Conservation (phyloP, 2,113 vertebrate genomes). For the Pterocles orientalis region DNA sequence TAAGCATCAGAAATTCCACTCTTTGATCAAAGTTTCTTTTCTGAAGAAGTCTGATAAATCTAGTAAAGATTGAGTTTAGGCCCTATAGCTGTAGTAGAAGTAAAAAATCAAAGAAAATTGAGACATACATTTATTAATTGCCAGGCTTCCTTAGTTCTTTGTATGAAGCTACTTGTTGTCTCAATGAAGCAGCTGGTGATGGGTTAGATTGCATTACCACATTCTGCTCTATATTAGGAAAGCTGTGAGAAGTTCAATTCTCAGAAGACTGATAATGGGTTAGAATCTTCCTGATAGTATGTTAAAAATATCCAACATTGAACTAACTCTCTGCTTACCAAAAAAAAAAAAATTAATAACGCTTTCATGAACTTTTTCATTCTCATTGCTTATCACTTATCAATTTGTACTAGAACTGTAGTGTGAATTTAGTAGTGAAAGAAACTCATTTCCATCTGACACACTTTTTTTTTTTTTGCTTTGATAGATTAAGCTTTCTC, state of each 20-base stretch:
- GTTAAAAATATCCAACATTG: conserved; percentile 9
- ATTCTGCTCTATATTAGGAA: neutral
- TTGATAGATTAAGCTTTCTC: neutral
- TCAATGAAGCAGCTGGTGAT: neutral
- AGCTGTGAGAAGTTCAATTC: neutral
- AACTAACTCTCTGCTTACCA: neutral
- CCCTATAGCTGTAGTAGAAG: neutral
- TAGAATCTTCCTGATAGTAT: neutral
- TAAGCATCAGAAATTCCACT: neutral
- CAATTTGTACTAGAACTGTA: accelerated
- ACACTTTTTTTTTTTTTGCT: neutral
- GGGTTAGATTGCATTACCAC: neutral
- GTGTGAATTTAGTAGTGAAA: neutral
- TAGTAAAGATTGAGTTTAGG: neutral
- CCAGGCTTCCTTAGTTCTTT: neutral
- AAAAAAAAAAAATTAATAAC: neutral
- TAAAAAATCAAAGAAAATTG: neutral
- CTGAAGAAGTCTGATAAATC: neutral
- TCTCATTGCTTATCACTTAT: neutral
- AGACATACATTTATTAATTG: neutral
- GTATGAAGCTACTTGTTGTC: neutral
- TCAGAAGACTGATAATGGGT: neutral
- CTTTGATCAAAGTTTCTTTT: neutral
- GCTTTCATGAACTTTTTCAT: neutral
- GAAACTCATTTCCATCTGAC: neutral